Evolutionary conservation across 2,797 vertebrate genomes (phyloP).

Genomic region (Oreochromis mossambicus): DNA sequence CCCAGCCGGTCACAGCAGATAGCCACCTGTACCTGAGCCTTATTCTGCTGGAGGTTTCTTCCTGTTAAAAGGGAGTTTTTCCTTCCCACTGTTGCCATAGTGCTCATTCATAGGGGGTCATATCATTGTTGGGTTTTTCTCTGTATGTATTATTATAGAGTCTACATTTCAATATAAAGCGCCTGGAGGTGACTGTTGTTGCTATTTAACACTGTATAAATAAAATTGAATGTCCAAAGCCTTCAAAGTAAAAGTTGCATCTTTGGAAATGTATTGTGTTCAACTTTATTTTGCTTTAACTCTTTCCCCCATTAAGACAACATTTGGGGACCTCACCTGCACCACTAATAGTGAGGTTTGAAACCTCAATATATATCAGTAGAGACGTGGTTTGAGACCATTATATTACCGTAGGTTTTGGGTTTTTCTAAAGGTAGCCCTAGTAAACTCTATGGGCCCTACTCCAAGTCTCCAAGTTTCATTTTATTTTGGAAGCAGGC

Average conservation of each 20-base stretch:
- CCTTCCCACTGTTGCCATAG: neutral
- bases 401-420: neutral
- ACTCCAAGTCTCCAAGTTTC: neutral
- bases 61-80: neutral
- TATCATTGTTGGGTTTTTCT: neutral
- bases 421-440: neutral
- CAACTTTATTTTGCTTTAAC: neutral
- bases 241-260: neutral
- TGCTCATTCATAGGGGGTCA: neutral
- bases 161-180: neutral
- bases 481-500: neutral
- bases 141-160: neutral
- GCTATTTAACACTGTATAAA: neutral
- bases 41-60: neutral
- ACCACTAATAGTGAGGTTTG: neutral
- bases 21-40: neutral
- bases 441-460: neutral
- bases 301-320: neutral
- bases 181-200: accelerated
- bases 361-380: neutral
- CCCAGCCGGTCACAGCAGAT: neutral
- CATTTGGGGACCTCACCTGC: neutral
- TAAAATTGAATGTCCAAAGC: neutral
- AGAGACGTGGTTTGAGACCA: neutral
- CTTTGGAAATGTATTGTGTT: neutral